Evolutionary conservation across 2,113 vertebrate genomes (phyloP).

Genomic region (Octodon degus): DNA sequence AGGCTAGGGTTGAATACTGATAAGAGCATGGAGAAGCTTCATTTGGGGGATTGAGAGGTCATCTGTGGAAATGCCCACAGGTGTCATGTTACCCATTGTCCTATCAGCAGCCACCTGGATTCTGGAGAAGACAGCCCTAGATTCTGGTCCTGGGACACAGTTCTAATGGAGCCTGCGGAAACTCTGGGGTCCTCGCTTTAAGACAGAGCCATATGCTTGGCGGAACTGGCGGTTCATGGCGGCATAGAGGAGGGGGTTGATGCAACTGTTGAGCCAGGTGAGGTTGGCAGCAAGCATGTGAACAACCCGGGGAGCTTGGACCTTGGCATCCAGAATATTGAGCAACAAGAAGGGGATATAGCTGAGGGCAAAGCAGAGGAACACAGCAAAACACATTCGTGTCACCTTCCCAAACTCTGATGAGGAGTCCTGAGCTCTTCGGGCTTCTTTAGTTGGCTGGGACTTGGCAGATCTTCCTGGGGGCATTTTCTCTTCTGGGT

Average conservation of each 20-base stretch:
- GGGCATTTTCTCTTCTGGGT: background rate
- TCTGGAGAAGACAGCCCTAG: background rate
- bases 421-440: conserved; percentile 80
- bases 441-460: background rate
- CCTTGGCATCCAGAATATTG: conserved; percentile 88
- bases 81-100: background rate
- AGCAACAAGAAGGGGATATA: conserved; percentile 91
- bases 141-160: background rate
- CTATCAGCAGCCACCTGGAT: background rate
- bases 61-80: conserved; percentile 24
- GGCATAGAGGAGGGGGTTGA: conserved; percentile 92
- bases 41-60: background rate
- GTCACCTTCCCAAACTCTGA: conserved; percentile 90
- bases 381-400: conserved; percentile 92
- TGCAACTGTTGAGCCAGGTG: conserved; percentile 93
- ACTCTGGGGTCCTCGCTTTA: conserved; percentile 77
- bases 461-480: background rate
- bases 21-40: background rate
- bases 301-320: conserved; percentile 85
- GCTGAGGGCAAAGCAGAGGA: conserved; percentile 90
- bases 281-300: conserved; percentile 93
- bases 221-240: conserved; percentile 93
- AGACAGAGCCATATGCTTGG: conserved; percentile 87
- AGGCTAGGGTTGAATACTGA: background rate
- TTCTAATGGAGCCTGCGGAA: conserved; percentile 64